Conservation (phyloP, 1,140 invertebrate genomes). For the Armadillidium nasatum region DNA sequence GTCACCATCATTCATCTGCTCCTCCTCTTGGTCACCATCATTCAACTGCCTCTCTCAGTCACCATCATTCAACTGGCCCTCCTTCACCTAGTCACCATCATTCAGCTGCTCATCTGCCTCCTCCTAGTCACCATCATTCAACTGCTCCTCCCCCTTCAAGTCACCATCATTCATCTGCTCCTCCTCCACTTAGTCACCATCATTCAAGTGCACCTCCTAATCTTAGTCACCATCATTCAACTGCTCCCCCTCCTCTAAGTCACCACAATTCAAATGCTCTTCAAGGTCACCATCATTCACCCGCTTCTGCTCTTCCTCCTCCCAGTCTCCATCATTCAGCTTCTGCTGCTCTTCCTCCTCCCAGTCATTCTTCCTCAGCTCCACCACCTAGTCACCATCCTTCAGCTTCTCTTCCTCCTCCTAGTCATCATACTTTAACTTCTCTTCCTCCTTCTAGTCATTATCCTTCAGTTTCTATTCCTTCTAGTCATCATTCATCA, state of each 20-base stretch:
- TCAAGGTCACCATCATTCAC: neutral
- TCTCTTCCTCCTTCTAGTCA: neutral
- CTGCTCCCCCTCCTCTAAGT: neutral
- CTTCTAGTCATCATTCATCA: neutral
- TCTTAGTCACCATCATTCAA: neutral
- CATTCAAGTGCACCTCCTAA: neutral
- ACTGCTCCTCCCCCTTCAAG: slow-evolving; percentile 23
- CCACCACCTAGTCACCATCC: neutral
- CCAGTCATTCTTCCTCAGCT: neutral
- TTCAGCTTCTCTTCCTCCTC: neutral
- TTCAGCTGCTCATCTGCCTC: neutral
- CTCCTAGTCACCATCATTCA: neutral
- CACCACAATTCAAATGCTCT: neutral
- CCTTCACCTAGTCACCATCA: neutral
- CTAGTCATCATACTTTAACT: neutral
- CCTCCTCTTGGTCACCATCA: slow-evolving; percentile 1
- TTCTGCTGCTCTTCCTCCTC: neutral
- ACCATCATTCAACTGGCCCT: neutral
- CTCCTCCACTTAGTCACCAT: no score
- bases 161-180: neutral
- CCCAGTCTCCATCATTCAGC: neutral
- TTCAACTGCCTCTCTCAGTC: neutral
- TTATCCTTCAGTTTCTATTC: neutral
- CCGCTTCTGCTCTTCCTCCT: neutral
- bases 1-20: slow-evolving; percentile 2